Base-by-base conservation (phyloP, 2,113 vertebrate species). In the Danionella cerebrum region DNA sequence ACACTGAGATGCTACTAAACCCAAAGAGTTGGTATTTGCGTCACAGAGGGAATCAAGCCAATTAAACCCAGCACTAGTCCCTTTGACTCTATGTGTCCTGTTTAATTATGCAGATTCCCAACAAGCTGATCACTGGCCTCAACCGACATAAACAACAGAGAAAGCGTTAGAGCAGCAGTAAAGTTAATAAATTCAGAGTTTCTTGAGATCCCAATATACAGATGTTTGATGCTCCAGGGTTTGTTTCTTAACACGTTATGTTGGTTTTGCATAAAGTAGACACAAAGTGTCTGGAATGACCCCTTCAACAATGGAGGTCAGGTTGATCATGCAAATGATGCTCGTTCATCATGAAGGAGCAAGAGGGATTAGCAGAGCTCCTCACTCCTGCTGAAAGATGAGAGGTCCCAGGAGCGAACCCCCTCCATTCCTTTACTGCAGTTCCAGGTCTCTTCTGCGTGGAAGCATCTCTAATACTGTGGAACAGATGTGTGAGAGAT, bases 401-500 rank as follows among this genome's bases (percentile, higher is more conserved):
- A 65, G 64, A 41, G 66, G 22, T 19, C 27, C 45, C 39, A 21
- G 10, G 41, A 14, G 42, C 57, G 42, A 36, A 36, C 69, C 58
- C 29, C 27, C 41, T 9, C 50, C 36, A 44, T 57, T 55, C 51
- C 24, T 24, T 60, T 14, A 44, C 24, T 60, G 57, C 42, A 47
- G 25, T 63, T 42, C 59, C 42, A 47, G 59, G 29, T 78, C 81
- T 80, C 80, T n/a, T 27, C 45, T 52, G 19, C 50, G 39, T 75
- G 78, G 76, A 84, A 83, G 84, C 84, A 81, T 84, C 80, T 79
- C 76, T 11, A 72, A 75, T 77, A 78, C 76, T 52, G 54, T 74
- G 65, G 76, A 84, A 76, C 86, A 89, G 85, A 86, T 88, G 87
- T 84, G 84, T 86, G 80, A 74, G 67, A 44, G 76, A 68, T 78